A percentile compares a stretch with the other conserved stretches of the same genome.
Conservation (phyloP, 1,140 invertebrate genomes). For the Bicyclus anynana region DNA sequence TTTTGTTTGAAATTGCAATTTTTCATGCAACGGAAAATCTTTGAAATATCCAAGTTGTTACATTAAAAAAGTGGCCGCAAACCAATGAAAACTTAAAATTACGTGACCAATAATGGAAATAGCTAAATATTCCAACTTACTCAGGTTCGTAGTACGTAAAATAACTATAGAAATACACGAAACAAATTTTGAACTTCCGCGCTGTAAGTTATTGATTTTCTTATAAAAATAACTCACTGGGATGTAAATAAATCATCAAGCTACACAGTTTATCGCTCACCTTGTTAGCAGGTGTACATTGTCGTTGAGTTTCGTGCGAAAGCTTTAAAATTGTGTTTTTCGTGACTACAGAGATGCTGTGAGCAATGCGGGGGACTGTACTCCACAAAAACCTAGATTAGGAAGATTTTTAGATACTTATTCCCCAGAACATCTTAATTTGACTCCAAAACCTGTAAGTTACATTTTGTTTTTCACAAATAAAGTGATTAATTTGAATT, state of each 20-base stretch:
- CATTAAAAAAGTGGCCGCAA: neutral
- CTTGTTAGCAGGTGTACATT: slow-evolving; percentile 26
- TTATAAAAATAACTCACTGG: slow-evolving; percentile 63
- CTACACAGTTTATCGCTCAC: slow-evolving; percentile 38
- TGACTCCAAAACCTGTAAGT: slow-evolving; percentile 65
- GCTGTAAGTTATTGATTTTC: slow-evolving; percentile 72
- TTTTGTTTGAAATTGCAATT: slow-evolving; percentile 29
- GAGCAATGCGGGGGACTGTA: slow-evolving; percentile 37
- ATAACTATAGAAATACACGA: slow-evolving; percentile 2
- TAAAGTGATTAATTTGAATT: too few relatives aligned
- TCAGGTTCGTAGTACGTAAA: slow-evolving; percentile 36
- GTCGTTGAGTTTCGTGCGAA: slow-evolving; percentile 6
- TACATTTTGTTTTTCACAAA: neutral
- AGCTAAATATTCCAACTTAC: slow-evolving; percentile 31
- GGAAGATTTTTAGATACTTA: slow-evolving; percentile 61
- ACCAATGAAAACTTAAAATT: neutral
- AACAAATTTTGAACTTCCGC: slow-evolving; percentile 61
- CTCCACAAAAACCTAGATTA: slow-evolving; percentile 57
- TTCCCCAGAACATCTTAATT: slow-evolving; percentile 68
- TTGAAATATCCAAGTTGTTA: neutral
- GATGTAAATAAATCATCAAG: slow-evolving; percentile 75
- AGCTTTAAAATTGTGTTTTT: slow-evolving; percentile 13
- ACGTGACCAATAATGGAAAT: slow-evolving; percentile 28
- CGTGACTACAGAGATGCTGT: slow-evolving; percentile 17
- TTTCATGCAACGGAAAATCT: slow-evolving; percentile 9